Conservation (phyloP, 2,113 vertebrate genomes). For the Sigmodon hispidus region DNA sequence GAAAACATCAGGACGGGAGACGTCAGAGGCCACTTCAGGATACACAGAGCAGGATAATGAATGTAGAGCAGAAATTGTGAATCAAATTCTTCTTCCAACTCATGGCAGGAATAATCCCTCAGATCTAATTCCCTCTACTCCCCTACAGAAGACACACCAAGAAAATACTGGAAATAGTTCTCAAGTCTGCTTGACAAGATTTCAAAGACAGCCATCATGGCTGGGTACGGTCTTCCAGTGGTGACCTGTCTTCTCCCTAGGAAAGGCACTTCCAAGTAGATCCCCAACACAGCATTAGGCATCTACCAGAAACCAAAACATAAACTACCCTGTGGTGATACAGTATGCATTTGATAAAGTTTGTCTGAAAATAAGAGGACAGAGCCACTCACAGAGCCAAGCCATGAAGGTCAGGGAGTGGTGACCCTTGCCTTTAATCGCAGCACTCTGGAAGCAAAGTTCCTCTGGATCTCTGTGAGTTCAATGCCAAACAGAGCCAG, state of each 20-base stretch:
- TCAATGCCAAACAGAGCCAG: no score
- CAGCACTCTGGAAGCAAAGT: no score
- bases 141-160: constrained; percentile 49
- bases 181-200: not conserved
- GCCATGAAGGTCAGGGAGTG: no score
- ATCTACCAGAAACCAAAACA: constrained; percentile 35
- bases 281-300: not conserved
- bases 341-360: no score
- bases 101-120: constrained; percentile 69
- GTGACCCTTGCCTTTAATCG: no score
- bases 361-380: no score
- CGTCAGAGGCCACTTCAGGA: constrained; percentile 75
- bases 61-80: constrained; percentile 51
- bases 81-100: constrained; percentile 21
- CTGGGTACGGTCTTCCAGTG: not conserved
- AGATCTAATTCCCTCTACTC: not conserved
- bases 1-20: constrained; percentile 78
- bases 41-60: constrained; percentile 52
- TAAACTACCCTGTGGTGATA: not conserved
- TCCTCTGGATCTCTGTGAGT: no score
- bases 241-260: not conserved
- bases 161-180: constrained; percentile 43
- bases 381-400: no score
- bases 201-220: constrained; percentile 48
- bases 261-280: not conserved